A percentile compares a stretch with the other conserved stretches of the same genome.
Evolutionary conservation across 2,888 invertebrate species (phyloP).

Genomic region (Melinopterus prodromus): DNA sequence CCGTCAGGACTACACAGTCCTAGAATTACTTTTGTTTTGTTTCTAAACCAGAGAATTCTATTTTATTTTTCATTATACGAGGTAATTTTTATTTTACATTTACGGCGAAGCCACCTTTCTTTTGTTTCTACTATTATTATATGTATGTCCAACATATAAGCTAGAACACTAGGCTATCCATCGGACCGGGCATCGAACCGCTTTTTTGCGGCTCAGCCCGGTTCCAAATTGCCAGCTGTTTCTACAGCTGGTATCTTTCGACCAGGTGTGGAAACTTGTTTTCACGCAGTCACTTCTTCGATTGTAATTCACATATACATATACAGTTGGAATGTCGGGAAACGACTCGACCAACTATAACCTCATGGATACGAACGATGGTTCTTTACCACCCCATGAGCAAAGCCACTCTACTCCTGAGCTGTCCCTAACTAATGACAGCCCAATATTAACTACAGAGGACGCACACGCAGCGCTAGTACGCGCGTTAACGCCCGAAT

Average conservation of each 20-base stretch:
- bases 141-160: background rate
- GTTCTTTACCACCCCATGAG: background rate
- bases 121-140: background rate
- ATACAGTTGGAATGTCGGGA: background rate
- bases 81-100: background rate
- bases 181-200: background rate
- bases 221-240: background rate
- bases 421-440: background rate
- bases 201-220: background rate
- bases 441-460: background rate
- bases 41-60: no score
- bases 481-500: no score
- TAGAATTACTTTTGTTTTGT: background rate
- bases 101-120: background rate
- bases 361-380: background rate
- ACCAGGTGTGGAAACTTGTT: background rate
- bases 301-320: background rate
- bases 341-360: background rate
- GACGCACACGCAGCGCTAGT: no score
- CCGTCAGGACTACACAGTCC: background rate
- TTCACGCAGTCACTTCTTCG: background rate
- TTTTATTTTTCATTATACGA: background rate
- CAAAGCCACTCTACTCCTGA: background rate
- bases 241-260: background rate
- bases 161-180: background rate